Base-by-base conservation (phyloP, 2,113 vertebrate species). In the Trochalopteron elliotii region DNA sequence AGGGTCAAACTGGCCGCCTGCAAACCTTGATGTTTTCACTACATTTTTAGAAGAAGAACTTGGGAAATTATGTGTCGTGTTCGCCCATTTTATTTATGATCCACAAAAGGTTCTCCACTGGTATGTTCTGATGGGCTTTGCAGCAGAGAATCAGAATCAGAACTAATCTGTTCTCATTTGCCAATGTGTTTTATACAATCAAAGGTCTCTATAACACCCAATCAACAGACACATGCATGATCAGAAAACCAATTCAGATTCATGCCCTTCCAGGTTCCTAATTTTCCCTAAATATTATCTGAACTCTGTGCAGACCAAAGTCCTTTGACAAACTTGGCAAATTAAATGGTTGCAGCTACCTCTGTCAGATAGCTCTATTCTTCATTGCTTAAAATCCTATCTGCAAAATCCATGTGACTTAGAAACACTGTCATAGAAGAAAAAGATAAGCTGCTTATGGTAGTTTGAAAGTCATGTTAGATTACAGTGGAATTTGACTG, bases 231-330 rank as follows among this genome's bases (percentile, higher is more conserved):
- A 61, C 10, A 23, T 7, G 14, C n/a, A 56, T 39, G n/a, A 28
- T 63, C 64, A 68, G 28, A 72, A 91, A 94, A 72, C n/a, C 50
- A 67, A 93, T 91, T 91, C 47, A 68, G 53, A 57, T 72, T 74
- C 55, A 56, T 22, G 6, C 16, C 8, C 17, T 83, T 94, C 33
- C 44, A 71, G 28, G 15, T 75, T 91, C 44, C 31, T 71, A 11
- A 75, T 89, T 91, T 92, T 83, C 33, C 16, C 65, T 82, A 78
- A 95, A 91, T 91, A 61, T 57, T 89, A 40, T 57, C 49, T 72
- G 53, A 81, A 72, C 24, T 84, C 57, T 61, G 33, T 50, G 57
- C 37, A 77, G 68, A 86, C 12, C 27, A 69, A 90, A 82, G 9
- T 45, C 30, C 80, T 93, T 91, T 87, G 61, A 91, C 69, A 83